Percentiles rank a stretch among this genome's conserved stretches.
These are phyloP conservation scores for Eustalomyia histrio DNA, from an alignment of 2,888 invertebrate genomes.

Conservation along the genomic window DNA sequence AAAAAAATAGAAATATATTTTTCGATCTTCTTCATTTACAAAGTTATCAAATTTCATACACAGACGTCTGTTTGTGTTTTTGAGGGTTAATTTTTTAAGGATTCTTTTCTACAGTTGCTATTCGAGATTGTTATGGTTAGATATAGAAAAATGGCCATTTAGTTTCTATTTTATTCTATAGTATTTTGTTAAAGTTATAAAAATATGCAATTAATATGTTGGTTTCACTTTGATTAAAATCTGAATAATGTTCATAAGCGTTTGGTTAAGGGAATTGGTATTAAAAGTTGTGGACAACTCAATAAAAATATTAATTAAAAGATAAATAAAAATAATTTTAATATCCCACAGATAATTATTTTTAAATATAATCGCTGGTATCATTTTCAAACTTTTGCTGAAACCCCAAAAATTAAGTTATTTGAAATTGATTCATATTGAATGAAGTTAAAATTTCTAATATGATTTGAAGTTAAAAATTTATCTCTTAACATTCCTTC, in stretches of 20 bases:
- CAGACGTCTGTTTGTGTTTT: constrained; percentile 29
- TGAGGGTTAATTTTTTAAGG: constrained; percentile 55
- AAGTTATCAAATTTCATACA: constrained; percentile 59
- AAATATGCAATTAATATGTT: constrained; percentile 50
- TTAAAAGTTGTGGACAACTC: background rate
- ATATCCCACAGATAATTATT: background rate
- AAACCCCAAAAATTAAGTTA: no score
- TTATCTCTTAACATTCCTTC: no score
- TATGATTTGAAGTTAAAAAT: no score
- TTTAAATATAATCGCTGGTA: no score
- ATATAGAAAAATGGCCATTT: constrained; percentile 41
- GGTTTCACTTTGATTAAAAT: constrained; percentile 41
- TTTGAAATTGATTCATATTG: no score
- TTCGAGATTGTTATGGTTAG: constrained; percentile 17
- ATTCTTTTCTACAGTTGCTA: constrained; percentile 37
- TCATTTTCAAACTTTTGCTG: no score
- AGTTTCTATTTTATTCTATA: background rate
- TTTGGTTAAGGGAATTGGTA: constrained; percentile 41
- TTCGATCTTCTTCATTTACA: constrained; percentile 46
- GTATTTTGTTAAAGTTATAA: background rate
- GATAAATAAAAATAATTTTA: background rate
- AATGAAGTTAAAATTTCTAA: no score
- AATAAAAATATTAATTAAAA: background rate
- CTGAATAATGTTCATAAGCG: background rate
- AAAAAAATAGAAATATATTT: constrained; percentile 21